Base-by-base conservation (phyloP, 2,888 invertebrate genomes). In the Hecatera dysodea region DNA sequence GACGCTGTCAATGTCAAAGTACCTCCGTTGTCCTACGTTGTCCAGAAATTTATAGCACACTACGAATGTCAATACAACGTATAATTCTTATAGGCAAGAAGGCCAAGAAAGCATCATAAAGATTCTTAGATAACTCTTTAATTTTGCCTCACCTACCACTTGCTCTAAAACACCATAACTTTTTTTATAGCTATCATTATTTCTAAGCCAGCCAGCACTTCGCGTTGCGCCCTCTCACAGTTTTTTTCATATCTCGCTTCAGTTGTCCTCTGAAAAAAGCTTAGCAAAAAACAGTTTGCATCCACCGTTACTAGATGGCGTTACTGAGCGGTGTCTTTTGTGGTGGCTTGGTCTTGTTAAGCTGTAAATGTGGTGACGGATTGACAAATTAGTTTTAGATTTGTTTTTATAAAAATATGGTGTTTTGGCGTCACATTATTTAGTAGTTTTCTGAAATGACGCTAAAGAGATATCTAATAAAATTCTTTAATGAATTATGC, bases 181-280 rank as follows among this genome's bases (percentile, higher is more conserved):
- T 67, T 39, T 5, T n/a, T 60, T 19, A 8, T 9, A 9, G 12
- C 6, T 0, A 6, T n/a, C 27, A 19, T 27, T 57, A 36, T 17
- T 29, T 17, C 12, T 42, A n/a, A 65, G 44, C 17, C 53, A 56
- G 63, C 3, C 22, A 22, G 8, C 8, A 17, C 22, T 60, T 78
- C 75, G 71, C 81, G 33, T 29, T 62, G 85, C 93, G 93, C 93
- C 93, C 92, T 93, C 93, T 93, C 61, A 64, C 70, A 66, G 42
- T 64, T 80, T 90, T 90, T 89, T 89, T 82, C 42, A 66, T 61
- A 78, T 57, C 44, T 62, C 60, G 24, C 36, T 77, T 75, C 66
- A 84, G 53, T 59, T 53, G 9, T 42, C 17, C 17, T 29, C 57
- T 78, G 69, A 73, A 88, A 88, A 91, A 92, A 90, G 80, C 82